A percentile compares a stretch with the other conserved stretches of the same genome.
Evolutionary conservation across 2,797 vertebrate genomes (phyloP).

Genomic region (Scolopax bukidnonensis): DNA sequence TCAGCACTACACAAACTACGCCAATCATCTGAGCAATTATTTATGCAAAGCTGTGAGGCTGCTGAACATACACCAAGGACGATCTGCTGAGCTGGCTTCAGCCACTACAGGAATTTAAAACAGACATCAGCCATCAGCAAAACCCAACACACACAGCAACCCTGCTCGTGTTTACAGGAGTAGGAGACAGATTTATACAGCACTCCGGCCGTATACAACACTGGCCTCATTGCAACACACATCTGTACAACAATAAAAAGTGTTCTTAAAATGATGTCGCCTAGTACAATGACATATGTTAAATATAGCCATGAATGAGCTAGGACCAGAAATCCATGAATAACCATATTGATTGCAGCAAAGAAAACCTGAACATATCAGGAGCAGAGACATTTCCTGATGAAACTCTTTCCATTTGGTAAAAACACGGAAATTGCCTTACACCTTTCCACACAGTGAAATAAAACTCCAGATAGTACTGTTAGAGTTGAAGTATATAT

Average conservation of each 20-base stretch:
- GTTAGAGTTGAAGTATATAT: background rate
- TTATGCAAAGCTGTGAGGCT: background rate
- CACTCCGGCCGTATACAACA: background rate
- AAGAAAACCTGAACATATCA: background rate
- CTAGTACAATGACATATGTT: constrained; percentile 5
- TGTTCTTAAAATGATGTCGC: background rate
- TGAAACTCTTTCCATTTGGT: constrained; percentile 8
- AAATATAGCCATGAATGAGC: constrained; percentile 7
- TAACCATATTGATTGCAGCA: constrained; percentile 31
- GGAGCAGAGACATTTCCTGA: background rate
- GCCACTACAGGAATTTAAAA: background rate
- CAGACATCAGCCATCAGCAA: background rate
- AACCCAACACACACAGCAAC: background rate
- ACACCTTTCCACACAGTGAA: background rate
- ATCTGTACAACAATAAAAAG: background rate
- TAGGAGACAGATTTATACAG: background rate
- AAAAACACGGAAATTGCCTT: constrained; percentile 38
- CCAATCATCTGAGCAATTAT: background rate
- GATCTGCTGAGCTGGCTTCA: background rate
- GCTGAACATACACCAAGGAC: background rate
- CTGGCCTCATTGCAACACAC: background rate
- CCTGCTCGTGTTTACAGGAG: background rate
- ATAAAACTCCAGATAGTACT: background rate
- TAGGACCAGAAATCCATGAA: constrained; percentile 37
- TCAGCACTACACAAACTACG: background rate